phyloP scores from a whole-genome alignment of 2,888 invertebrate species.

The Harpalus rubripes region DNA sequence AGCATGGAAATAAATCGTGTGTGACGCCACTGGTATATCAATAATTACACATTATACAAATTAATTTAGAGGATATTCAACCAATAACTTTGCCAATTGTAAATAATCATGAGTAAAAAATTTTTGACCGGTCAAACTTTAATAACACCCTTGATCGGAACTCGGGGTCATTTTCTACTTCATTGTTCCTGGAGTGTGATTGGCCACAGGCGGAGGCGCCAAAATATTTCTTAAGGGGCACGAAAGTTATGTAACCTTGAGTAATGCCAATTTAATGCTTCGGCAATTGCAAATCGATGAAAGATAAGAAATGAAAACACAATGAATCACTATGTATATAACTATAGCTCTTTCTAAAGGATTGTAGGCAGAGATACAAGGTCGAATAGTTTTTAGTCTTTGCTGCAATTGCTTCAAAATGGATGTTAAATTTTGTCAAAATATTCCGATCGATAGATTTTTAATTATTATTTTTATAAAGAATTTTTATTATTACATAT shows the following conservation, averaged over 20 bases:
- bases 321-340: not conserved
- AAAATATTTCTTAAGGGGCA: not conserved
- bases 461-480: too few species aligned
- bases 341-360: not conserved
- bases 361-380: not conserved
- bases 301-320: not conserved
- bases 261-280: not conserved
- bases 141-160: conserved; percentile 42
- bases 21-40: conserved; percentile 4
- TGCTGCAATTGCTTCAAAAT: too few species aligned
- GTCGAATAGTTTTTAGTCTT: not conserved
- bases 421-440: too few species aligned
- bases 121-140: conserved; percentile 41
- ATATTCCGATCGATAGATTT: too few species aligned
- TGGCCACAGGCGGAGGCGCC: not conserved
- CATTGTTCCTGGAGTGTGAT: conserved; percentile 33
- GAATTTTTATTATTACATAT: too few species aligned
- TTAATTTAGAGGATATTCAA: conserved; percentile 37
- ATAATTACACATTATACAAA: conserved; percentile 1
- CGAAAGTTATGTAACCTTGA: not conserved
- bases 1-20: not conserved
- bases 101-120: conserved; percentile 31
- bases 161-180: conserved; percentile 38
- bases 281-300: conserved; percentile 1
- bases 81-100: conserved; percentile 26